A percentile compares a stretch with the other conserved stretches of the same genome.
Evolutionary conservation across 2,888 invertebrate species (phyloP).

Genomic region (Aelia acuminata): DNA sequence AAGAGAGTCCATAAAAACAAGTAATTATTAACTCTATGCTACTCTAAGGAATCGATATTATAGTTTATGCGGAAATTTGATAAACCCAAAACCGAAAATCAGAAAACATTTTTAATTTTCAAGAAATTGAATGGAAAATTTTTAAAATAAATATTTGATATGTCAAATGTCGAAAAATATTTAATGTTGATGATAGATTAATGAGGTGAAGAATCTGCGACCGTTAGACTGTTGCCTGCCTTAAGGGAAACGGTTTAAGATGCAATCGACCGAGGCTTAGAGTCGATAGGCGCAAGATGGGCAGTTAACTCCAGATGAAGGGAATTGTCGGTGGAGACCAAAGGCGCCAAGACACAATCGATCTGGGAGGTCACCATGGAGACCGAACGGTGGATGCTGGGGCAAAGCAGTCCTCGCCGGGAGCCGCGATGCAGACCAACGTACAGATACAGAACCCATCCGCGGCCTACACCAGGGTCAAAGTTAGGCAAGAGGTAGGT

Average conservation of each 20-base stretch:
- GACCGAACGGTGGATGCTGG: neutral
- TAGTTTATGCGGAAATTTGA: too few species aligned
- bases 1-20: too few species aligned
- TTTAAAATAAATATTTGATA: too few species aligned
- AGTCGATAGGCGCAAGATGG: neutral
- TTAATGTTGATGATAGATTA: too few species aligned
- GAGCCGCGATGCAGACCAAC: constrained; percentile 33
- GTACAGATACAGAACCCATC: constrained; percentile 23
- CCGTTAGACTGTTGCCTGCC: neutral
- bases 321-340: constrained; percentile 38
- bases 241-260: neutral
- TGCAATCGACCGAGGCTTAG: neutral
- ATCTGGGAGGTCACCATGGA: constrained; percentile 39
- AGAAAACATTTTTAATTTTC: too few species aligned
- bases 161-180: too few species aligned
- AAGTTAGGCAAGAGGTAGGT: constrained; percentile 25
- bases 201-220: neutral
- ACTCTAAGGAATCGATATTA: too few species aligned
- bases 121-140: too few species aligned
- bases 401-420: neutral
- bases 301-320: neutral
- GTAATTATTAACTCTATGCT: too few species aligned
- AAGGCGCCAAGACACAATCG: constrained; percentile 48
- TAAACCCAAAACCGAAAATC: too few species aligned
- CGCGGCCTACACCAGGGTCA: neutral